Base-by-base conservation (phyloP, 1,140 invertebrate genomes). In the Ctenoplectra terminalis region DNA sequence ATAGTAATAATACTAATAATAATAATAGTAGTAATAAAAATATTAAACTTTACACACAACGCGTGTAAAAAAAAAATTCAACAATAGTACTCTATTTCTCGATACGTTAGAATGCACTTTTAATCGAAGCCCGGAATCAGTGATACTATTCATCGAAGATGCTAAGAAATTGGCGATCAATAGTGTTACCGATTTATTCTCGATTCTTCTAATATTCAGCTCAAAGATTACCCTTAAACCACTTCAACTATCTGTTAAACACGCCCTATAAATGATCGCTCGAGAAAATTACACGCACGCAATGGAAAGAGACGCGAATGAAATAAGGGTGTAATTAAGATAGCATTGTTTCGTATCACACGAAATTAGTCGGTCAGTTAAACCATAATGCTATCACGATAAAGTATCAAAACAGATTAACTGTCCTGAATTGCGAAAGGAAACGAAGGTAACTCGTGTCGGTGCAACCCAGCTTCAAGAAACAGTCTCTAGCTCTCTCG, bases 401-500 rank as follows among this genome's bases (percentile, higher is more conserved):
- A 17, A 52, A 54, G 20, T 23, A 76, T 76, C 15, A 29, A 26
- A 61, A 46, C 15, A 1, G 23, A 37, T 46, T 46, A 31, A 40
- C 56, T 1, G 29, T 17, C 26, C 15, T 8, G 17, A 3, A 46
- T 17, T 8, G n/a, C n/a, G 20, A 67, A 6, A n/a, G n/a, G n/a
- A 37, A 34, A 15, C 23, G 40, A 64, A 58, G 64, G 50, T 37
- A 46, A 79, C n/a, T 52, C 1, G 77, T n/a, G 23, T 29, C 15
- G 48, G 60, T 84, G 83, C 80, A 84, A 84, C 77, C 84, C 87
- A 79, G 74, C 60, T 77, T 82, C 82, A 81, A 89, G 87, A 78
- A 88, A 83, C 70, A 87, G 79, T 87, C 78, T 82, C 80, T 69
- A 81, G 72, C 76, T 86, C 85, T 88, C 85, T 88, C 88, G 75